phyloP scores from a whole-genome alignment of 2,113 vertebrate genomes.

The Campylomormyrus numenius region DNA sequence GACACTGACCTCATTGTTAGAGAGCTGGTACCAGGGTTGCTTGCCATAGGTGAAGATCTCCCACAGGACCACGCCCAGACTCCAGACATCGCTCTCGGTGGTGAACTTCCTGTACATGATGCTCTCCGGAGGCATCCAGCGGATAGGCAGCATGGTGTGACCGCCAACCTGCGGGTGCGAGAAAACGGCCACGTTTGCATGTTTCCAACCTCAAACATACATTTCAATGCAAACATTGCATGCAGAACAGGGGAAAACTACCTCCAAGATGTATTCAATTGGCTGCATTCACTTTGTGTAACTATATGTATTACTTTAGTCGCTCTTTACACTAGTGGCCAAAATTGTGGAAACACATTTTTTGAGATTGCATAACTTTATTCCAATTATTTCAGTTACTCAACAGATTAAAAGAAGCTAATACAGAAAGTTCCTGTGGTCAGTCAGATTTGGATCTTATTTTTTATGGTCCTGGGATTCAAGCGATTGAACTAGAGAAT shows the following conservation, averaged over 20 bases:
- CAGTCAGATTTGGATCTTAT: neutral
- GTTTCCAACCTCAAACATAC: neutral
- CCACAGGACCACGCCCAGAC: conserved; percentile 94
- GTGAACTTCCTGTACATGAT: conserved; percentile 99
- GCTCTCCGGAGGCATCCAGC: conserved; percentile 99
- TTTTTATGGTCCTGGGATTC: neutral
- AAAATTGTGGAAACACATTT: neutral
- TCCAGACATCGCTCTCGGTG: conserved; percentile 98
- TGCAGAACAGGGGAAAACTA: neutral
- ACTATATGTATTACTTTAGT: neutral
- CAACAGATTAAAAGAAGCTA: neutral
- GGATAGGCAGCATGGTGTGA: conserved; percentile 96
- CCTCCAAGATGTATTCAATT: neutral
- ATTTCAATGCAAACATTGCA: neutral
- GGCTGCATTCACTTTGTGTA: neutral
- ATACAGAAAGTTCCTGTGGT: neutral
- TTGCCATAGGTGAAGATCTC: conserved; percentile 99
- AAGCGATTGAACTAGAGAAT: neutral
- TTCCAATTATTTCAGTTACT: neutral
- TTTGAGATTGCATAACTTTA: neutral
- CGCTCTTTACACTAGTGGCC: neutral
- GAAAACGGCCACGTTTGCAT: conserved; percentile 1
- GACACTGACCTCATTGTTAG: conserved; percentile 87
- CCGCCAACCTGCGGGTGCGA: conserved; percentile 76
- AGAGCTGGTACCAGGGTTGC: conserved; percentile 98